A percentile compares a stretch with the other conserved stretches of the same genome.
phyloP scores from a whole-genome alignment of 2,797 vertebrate genomes.

The Semotilus atromaculatus region DNA sequence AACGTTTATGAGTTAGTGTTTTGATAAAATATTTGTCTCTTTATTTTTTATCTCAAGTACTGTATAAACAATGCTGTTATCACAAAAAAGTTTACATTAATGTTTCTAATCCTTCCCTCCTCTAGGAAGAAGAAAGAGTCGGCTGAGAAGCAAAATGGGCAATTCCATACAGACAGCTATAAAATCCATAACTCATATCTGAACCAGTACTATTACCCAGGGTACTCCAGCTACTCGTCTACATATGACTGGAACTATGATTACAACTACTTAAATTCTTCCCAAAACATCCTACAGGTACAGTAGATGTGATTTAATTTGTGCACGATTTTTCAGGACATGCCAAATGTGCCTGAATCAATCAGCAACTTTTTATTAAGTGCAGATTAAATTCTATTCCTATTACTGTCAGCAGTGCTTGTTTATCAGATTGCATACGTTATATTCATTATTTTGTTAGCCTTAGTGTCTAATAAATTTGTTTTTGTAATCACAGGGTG shows the following conservation, averaged over 20 bases:
- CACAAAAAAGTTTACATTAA: neutral
- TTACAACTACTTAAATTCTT: slow-evolving; percentile 72
- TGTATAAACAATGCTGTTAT: neutral
- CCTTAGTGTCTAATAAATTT: neutral
- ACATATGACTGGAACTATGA: slow-evolving; percentile 81
- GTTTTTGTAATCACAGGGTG: slow-evolving; percentile 66
- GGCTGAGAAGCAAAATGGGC: slow-evolving; percentile 72
- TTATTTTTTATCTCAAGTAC: neutral
- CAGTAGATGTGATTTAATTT: neutral
- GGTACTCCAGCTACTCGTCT: neutral
- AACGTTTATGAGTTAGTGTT: neutral
- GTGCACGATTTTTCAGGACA: neutral
- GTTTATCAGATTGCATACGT: neutral
- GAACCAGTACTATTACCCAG: slow-evolving; percentile 66
- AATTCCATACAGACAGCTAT: slow-evolving; percentile 73
- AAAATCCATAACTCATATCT: slow-evolving; percentile 76
- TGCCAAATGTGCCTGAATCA: neutral
- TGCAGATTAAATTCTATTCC: neutral
- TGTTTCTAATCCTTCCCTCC: slow-evolving; percentile 32
- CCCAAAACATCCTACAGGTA: slow-evolving; percentile 27
- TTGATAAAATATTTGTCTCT: too few species aligned
- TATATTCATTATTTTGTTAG: neutral
- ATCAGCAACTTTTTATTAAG: neutral
- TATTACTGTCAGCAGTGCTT: neutral
- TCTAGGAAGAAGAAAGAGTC: slow-evolving; percentile 70